Base-by-base conservation (phyloP, 2,888 invertebrate species). In the Unio delphinus region DNA sequence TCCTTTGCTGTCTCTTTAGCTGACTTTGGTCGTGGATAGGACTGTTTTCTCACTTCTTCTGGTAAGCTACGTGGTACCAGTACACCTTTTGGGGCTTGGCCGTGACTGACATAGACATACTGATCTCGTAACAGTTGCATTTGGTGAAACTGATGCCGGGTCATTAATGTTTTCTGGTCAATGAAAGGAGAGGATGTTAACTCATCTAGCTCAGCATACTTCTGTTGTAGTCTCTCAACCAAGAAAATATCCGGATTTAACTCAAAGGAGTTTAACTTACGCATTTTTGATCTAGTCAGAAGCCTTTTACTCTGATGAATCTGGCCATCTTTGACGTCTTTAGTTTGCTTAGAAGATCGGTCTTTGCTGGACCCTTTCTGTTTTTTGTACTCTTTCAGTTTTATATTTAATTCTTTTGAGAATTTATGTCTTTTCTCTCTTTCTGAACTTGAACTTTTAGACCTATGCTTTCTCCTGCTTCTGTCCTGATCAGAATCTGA, bases 151-250 rank as follows among this genome's bases (percentile, higher is more conserved):
- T 82, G 80, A n/a, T 82, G 78, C 4, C 76, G 70, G 2, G 82
- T 80, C 61, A 81, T 56, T 57, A 78, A 71, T 58, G 67, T 72
- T 65, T 72, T 69, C 58, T 79, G 77, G 67, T 80, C 78, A 8
- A 75, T 71, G 58, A 86, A 78, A 8, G 73, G 75, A 59, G 75
- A 77, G 4, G 75, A 59, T 77, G 85, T 72, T 18, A 86, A 69
- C 56, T 82, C 76, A 58, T 82, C 78, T 18, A 86, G 73, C 68
- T 86, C 86, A 65, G 72, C 64, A 65, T 83, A 83, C 68, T 85
- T 86, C 70, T 82, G 83, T 71, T 82, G 78, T 45, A 86, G 73
- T 54, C 79, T 76, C 28, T 82, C 81, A 57, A 80, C 81, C n/a
- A 80, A 68, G 56, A 79, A 79, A 30, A 74, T 67, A 57, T 82